Evolutionary conservation across 2,797 vertebrate species (phyloP).

Genomic region (Galagoides demidoff): DNA sequence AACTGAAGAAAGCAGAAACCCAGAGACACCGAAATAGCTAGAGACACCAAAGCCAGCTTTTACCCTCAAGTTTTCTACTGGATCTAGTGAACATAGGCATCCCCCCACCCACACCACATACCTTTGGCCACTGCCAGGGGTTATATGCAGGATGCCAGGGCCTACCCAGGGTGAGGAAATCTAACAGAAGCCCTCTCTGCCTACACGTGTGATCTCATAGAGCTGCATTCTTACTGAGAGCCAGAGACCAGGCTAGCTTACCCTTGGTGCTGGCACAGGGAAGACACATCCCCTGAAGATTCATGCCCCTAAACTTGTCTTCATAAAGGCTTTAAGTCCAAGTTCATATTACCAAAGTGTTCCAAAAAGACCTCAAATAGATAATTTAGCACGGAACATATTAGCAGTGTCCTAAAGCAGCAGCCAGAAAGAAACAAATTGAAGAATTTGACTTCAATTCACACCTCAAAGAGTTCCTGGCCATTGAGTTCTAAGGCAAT

Average conservation of each 20-base stretch:
- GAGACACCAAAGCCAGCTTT: not conserved
- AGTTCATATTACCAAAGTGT: not conserved
- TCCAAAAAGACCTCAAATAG: not conserved
- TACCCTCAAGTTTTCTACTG: not conserved
- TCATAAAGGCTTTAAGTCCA: not conserved
- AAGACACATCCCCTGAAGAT: not conserved
- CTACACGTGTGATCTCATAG: not conserved
- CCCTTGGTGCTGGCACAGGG: not conserved
- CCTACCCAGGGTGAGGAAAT: not conserved
- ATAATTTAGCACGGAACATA: not conserved
- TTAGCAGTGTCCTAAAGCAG: not conserved
- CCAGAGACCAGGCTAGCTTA: not conserved
- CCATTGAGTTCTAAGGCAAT: not conserved
- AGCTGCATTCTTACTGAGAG: not conserved
- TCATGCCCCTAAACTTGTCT: not conserved
- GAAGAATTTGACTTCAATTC: not conserved
- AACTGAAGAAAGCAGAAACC: not conserved
- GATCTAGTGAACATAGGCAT: not conserved
- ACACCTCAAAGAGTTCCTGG: not conserved
- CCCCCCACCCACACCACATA: not conserved
- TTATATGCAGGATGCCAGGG: not conserved
- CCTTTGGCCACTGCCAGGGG: not conserved
- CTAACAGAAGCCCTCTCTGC: not conserved
- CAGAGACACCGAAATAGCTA: not conserved
- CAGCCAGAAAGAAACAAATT: not conserved